Percentiles rank a stretch among this genome's conserved stretches.
Evolutionary conservation across 2,797 vertebrate species (phyloP).

Genomic region (Pangasius mekongensis): DNA sequence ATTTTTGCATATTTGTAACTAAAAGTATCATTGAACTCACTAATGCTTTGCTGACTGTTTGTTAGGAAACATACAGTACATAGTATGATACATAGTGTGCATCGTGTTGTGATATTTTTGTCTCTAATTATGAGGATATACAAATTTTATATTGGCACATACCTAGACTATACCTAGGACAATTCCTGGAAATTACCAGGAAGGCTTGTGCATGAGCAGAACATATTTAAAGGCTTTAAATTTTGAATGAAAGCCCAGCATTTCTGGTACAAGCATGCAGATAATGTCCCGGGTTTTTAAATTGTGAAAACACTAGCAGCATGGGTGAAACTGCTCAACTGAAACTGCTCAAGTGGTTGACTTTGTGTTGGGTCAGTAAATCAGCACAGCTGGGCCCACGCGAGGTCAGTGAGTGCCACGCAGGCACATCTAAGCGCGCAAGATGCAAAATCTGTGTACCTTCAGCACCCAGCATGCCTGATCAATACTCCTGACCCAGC

Average conservation of each 20-base stretch:
- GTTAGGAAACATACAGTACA: background rate
- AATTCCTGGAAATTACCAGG: background rate
- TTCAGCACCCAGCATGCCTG: background rate
- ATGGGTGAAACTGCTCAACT: background rate
- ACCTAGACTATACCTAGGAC: background rate
- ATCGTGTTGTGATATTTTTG: background rate
- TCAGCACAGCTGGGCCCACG: background rate
- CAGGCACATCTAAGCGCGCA: constrained; percentile 6
- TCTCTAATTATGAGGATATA: background rate
- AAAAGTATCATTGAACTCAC: background rate
- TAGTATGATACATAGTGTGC: background rate
- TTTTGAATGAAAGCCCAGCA: background rate
- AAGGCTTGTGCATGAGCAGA: background rate
- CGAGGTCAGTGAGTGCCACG: background rate
- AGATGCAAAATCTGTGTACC: constrained; percentile 16
- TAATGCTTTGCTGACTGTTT: background rate
- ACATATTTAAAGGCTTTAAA: background rate
- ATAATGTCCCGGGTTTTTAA: no score
- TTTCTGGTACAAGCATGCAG: background rate
- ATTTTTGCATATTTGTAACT: no score
- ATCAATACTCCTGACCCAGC: constrained; percentile 43
- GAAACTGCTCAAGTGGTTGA: background rate
- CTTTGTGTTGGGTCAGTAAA: constrained; percentile 14
- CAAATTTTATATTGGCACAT: background rate
- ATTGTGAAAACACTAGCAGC: background rate